Base-by-base conservation (phyloP, 2,113 vertebrate species). In the Todiramphus saurophagus region DNA sequence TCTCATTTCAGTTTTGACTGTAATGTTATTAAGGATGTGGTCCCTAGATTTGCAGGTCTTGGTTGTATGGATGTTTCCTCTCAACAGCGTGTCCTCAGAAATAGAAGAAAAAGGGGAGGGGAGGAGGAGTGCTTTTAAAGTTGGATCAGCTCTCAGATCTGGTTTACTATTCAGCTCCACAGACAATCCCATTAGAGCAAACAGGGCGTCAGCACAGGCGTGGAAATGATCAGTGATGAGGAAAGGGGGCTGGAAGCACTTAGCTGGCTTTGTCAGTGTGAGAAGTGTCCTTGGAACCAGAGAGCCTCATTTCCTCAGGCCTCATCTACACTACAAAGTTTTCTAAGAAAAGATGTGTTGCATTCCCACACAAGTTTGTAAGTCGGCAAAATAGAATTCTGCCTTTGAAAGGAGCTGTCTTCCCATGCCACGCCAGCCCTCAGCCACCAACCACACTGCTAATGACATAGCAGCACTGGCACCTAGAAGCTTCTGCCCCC, bases 191-290 rank as follows among this genome's bases (percentile, higher is more conserved):
- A 51, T 53, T 48, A 27, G 82, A 85, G 79, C 48, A 85, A 85
- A 68, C 46, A 73, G 75, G 75, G 90, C 0, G 2, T 93, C 85
- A 80, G 48, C 62, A 87, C 39, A 56, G 78, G 62, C 16, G 1
- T 91, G 74, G 78, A 83, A 94, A 77, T 44, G 74, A 76, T 83
- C 82, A 68, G 53, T 30, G 53, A 24, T 60, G 70, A 85, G 78
- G 82, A 67, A 88, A 91, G 62, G 48, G 46, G 43, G 25, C 74
- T 95, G 96, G 84, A 94, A 96, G 66, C 87, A 68, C 78, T 91
- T 78, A 51, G 55, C 60, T 30, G 11, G 37, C 53, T 75, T 79
- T 87, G 87, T 60, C 74, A n/a, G 3, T 51, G 58, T 60, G 70
- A 91, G 78, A 85, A 82, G 82, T 48, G 48, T 43, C 92, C 70